Evolutionary conservation across 1,140 invertebrate genomes (phyloP).

Genomic region (Aphidius ervi): DNA sequence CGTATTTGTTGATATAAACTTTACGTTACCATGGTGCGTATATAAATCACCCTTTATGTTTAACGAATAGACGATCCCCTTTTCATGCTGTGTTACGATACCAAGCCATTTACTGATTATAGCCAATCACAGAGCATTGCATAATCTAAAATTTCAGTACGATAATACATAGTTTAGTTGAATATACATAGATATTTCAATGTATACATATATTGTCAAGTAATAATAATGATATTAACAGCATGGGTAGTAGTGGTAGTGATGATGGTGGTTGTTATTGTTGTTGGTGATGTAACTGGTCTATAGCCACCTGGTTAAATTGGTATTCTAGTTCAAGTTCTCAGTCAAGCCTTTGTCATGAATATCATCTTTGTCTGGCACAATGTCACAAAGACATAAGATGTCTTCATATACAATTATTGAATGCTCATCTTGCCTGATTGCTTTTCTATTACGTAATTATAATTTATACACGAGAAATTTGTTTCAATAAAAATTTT

Average conservation of each 20-base stretch:
- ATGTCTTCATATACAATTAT: too few species aligned
- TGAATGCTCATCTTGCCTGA: too few species aligned
- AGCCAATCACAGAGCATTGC: conserved; percentile 42
- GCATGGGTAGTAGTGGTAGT: conserved; percentile 1
- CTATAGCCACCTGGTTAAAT: too few species aligned
- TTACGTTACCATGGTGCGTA: background rate
- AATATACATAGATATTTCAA: conserved; percentile 29
- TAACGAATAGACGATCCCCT: conserved; percentile 23
- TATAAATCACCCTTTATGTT: conserved; percentile 5
- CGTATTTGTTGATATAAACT: background rate
- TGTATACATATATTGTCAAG: conserved; percentile 4
- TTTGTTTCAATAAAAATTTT: too few species aligned
- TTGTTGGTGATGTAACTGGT: too few species aligned
- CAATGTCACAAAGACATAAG: too few species aligned
- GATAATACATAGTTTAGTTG: conserved; percentile 13
- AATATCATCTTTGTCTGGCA: too few species aligned
- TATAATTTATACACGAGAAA: too few species aligned
- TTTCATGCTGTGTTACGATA: conserved; percentile 35
- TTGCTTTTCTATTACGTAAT: too few species aligned
- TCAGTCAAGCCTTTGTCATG: too few species aligned
- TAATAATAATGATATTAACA: conserved; percentile 50
- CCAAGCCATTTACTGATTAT: conserved; percentile 38
- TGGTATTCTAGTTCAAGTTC: too few species aligned
- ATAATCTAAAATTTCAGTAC: conserved; percentile 32
- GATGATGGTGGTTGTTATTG: too few species aligned